Base-by-base conservation (phyloP, 2,888 invertebrate species). In the Trimorus sp. region DNA sequence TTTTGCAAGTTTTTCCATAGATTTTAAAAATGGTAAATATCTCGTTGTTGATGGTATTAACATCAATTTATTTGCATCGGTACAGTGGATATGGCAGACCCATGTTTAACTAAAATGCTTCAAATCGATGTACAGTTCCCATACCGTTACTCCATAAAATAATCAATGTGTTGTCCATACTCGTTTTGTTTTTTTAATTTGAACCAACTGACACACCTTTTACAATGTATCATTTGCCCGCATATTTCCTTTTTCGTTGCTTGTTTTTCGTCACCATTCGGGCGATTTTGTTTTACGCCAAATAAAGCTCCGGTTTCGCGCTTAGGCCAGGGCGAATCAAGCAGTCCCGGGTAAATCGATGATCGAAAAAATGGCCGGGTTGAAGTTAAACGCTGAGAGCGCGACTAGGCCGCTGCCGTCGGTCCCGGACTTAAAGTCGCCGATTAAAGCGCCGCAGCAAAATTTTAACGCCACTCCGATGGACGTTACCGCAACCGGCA, bases 291-390 rank as follows among this genome's bases (percentile, higher is more conserved):
- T 49, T 49, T 7, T 66, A 63, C 53, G 62, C n/a, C 40, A 68
- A 85, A 86, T 88, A 88, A 88, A 86, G 79, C 66, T 85, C 76
- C 85, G 84, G 85, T 89, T 88, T 89, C 88, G 87, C 88, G 87
- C 86, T 80, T 88, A 90, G 90, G 88, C 87, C 81, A 89, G 87
- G 84, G 77, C 89, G 87, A 88, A 80, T 86, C 88, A 88, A 86
- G 89, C 88, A 87, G 71, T 85, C 59, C 76, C 86, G 82, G 85
- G 85, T 85, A 85, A 87, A 79, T 85, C 89, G 74, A 85, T 86
- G 85, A 84, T 86, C 87, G 89, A 91, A 85, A 90, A 89, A 85
- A 84, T 87, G 80, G 89, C 85, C 68, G 87, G 85, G 85, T 86
- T 88, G 86, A 89, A 88, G 85, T 86, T 89, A 83, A 87, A 84